These are phyloP conservation scores for Mormyrus proboscirostris DNA, from an alignment of 2,797 vertebrate species.

Conservation along the genomic window DNA sequence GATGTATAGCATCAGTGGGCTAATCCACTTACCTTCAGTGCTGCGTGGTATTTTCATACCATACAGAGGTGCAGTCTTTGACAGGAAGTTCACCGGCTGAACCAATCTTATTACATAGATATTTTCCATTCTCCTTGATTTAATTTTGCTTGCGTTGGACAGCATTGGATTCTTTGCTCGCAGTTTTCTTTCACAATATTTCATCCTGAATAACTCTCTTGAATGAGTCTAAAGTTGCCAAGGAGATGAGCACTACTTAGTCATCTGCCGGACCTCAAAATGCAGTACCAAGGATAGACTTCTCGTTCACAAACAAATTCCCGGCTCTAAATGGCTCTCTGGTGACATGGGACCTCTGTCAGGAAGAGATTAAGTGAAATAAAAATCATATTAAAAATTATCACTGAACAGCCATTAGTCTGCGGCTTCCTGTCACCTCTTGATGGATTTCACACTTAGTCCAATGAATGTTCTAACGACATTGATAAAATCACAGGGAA, in stretches of 20 bases:
- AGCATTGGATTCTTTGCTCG: neutral
- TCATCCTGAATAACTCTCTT: neutral
- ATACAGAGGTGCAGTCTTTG: neutral
- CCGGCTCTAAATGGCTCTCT: conserved; percentile 70
- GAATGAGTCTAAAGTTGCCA: neutral
- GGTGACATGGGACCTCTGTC: conserved; percentile 85
- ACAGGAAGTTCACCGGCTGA: neutral
- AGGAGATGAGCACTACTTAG: too few relatives aligned
- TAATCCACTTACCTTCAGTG: conserved; percentile 4
- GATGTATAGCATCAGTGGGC: neutral
- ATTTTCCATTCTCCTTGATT: conserved; percentile 7
- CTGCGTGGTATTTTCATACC: neutral
- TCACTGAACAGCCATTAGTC: conserved; percentile 99
- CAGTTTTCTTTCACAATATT: neutral
- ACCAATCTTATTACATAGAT: conserved; percentile 6
- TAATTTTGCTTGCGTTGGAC: neutral
- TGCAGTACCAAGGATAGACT: neutral
- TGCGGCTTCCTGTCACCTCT: conserved; percentile 89
- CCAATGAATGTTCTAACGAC: conserved; percentile 99
- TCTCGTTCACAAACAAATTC: conserved; percentile 41
- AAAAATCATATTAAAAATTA: conserved; percentile 99
- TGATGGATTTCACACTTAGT: conserved; percentile 99
- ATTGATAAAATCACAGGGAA: conserved; percentile 98
- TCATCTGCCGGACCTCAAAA: neutral
- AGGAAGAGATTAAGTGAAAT: conserved; percentile 99